These are phyloP conservation scores for Caenorhabditis brenneri DNA, from an alignment of 1,140 invertebrate genomes.

Conservation along the genomic window DNA sequence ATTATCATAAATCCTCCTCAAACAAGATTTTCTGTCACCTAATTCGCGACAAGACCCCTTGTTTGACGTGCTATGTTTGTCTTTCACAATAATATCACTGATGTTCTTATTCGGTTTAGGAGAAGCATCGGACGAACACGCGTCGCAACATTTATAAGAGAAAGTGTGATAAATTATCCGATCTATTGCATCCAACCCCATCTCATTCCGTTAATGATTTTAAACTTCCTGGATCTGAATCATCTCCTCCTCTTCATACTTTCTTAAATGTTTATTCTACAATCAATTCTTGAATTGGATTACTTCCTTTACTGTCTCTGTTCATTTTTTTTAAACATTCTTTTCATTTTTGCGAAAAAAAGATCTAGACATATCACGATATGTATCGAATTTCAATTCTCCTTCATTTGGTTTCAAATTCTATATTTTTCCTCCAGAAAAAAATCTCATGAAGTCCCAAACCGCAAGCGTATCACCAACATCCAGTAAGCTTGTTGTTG, in stretches of 20 bases:
- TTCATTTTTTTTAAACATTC: background rate
- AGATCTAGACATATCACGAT: background rate
- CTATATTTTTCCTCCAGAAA: background rate
- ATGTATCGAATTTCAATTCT: constrained; percentile 13
- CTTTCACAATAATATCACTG: constrained; percentile 13
- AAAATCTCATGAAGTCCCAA: background rate
- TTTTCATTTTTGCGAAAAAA: background rate
- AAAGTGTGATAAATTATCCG: constrained; percentile 33
- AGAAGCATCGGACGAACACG: background rate
- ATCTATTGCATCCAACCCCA: background rate
- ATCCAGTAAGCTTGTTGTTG: background rate
- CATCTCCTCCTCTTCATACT: background rate
- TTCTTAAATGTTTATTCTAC: background rate
- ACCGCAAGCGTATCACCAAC: background rate
- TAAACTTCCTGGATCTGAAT: constrained; percentile 24
- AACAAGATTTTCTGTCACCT: constrained; percentile 23
- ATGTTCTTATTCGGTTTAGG: constrained; percentile 21
- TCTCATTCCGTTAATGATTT: constrained; percentile 13
- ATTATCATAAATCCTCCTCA: constrained; percentile 16
- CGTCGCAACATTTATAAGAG: constrained; percentile 1
- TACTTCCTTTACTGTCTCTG: background rate
- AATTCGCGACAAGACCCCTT: background rate
- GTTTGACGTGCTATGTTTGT: constrained; percentile 30
- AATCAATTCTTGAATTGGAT: background rate
- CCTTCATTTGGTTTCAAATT: constrained; percentile 30